A percentile compares a stretch with the other conserved stretches of the same genome.
phyloP scores from a whole-genome alignment of 2,113 vertebrate genomes.

The Indicator maculatus region DNA sequence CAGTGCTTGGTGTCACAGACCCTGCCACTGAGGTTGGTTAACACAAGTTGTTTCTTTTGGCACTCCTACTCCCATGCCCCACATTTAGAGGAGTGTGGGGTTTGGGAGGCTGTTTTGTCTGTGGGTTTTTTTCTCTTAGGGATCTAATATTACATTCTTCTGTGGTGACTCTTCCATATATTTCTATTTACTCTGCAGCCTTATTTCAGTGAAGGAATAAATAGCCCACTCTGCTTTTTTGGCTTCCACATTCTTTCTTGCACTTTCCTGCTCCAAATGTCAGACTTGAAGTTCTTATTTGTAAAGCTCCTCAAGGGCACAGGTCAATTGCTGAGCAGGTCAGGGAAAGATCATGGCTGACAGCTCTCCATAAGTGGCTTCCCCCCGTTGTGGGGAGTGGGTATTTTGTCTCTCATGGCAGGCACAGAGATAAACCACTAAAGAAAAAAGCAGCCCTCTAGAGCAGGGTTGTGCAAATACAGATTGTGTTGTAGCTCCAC shows the following conservation, averaged over 20 bases:
- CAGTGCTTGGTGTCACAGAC: background rate
- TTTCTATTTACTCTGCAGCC: conserved; percentile 3
- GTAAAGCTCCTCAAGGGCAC: conserved; percentile 6
- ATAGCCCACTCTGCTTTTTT: background rate
- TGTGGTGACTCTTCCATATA: background rate
- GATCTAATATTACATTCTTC: conserved; percentile 28
- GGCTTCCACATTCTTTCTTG: background rate
- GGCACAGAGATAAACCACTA: background rate
- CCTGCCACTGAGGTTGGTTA: background rate
- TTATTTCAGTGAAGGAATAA: conserved; percentile 12
- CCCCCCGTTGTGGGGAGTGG: background rate
- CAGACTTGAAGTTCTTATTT: conserved; percentile 3
- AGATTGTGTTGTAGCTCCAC: background rate
- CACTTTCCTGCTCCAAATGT: background rate
- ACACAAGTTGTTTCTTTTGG: conserved; percentile 17
- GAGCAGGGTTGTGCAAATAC: background rate
- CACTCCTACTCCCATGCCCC: background rate
- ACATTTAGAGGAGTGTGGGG: background rate
- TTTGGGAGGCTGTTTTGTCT: background rate
- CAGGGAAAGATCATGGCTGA: background rate
- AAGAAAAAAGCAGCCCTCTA: background rate
- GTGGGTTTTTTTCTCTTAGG: background rate
- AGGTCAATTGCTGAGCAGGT: background rate
- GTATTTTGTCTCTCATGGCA: background rate
- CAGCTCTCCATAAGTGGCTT: background rate